Evolutionary conservation across 1,140 invertebrate genomes (phyloP), one percentile per base, ranked within the genome.

Genomic region (Leptestheria dahalacensis): DNA sequence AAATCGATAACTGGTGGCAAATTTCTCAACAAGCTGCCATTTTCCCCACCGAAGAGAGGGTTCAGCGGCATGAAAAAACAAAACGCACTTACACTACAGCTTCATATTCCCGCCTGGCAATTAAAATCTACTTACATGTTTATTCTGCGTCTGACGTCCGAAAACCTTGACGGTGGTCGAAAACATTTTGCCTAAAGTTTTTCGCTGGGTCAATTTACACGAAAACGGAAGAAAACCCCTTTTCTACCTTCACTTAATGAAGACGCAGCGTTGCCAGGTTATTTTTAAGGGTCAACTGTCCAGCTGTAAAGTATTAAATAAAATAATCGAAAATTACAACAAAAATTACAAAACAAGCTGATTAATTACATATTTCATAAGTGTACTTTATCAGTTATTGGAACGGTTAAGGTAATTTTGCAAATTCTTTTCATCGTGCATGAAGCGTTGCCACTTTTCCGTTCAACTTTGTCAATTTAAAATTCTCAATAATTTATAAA

Each of bases 41-140:
- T 6, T 41, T 41, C 6, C 15, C 6, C 15, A 41, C 6, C 33
- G 33, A 15, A n/a, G n/a, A n/a, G n/a, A n/a, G n/a, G n/a, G n/a
- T n/a, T n/a, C n/a, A n/a, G 1, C 23, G 6, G 25, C 53, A 41
- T 18, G 28, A 56, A 41, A 56, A 15, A 25, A 24, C n/a, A 18
- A 56, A 1, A 18, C 25, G n/a, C 21, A 24, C 53, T 20, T 33
- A 28, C 26, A 41, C 25, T 9, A 29, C 20, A 41, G 15, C 15
- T 41, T 41, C 33, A 41, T 15, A 41, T 41, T 15, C 33, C 6
- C 6, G 33, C 33, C 15, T 9, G 15, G 33, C 15, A 41, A 41
- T 41, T 41, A 41, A 41, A 41, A 50, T 47, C 50, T 23, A 58
- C 58, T 51, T 60, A 60, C 58, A 12, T 52, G 50, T 52, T 60